Conservation (phyloP, 2,797 vertebrate species). For the Pangasius mekongensis region DNA sequence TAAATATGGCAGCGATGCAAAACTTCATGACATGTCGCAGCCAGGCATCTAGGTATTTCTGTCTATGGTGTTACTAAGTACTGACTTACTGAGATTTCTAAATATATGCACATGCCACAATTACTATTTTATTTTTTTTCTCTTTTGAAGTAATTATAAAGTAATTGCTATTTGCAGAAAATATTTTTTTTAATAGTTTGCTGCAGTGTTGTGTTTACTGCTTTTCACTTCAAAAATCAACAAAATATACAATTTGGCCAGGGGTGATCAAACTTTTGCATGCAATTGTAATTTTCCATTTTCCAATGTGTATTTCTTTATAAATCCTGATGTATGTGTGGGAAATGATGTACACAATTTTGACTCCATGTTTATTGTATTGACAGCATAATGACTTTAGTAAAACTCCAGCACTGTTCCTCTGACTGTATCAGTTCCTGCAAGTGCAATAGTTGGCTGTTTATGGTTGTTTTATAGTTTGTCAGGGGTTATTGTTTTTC, state of each 20-base stretch:
- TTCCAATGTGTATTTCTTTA: not conserved
- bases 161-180: not conserved
- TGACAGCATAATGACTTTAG: not conserved
- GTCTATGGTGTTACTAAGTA: not conserved
- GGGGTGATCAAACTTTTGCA: not conserved
- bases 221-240: no score
- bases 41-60: not conserved
- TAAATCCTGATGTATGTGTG: not conserved
- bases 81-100: not conserved
- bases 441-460: not conserved
- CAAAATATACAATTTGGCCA: no score
- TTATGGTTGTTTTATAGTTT: not conserved
- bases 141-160: not conserved
- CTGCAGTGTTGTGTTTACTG: no score
- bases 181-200: no score
- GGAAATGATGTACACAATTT: not conserved
- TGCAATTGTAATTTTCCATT: not conserved
- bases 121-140: not conserved
- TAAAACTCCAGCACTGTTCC: not conserved
- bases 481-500: not conserved
- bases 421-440: not conserved
- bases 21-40: not conserved
- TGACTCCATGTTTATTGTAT: not conserved
- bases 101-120: not conserved
- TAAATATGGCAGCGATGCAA: not conserved